Base-by-base conservation (phyloP, 2,113 vertebrate species). In the Pseudopodoces humilis region DNA sequence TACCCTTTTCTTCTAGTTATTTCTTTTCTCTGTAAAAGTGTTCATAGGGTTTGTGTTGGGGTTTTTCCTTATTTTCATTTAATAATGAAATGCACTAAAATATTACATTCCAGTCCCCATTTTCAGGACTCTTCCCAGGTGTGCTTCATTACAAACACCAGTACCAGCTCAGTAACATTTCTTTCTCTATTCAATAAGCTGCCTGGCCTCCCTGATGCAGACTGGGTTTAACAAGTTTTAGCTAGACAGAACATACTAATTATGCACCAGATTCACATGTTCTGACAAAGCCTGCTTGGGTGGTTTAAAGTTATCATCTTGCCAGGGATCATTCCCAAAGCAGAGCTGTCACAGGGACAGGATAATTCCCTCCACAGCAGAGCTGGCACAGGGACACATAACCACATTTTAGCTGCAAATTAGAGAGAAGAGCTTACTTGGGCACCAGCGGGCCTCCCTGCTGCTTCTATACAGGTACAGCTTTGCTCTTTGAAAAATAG, bases 401-500 rank as follows among this genome's bases (percentile, higher is more conserved):
- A 69, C 53, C 84, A 39, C 47, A 63, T 31, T 65, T 35, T 11
- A 35, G 55, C 1, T 13, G n/a, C 35, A 83, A 62, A 65, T 67
- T 23, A 64, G 46, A 62, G 30, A 77, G 46, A 76, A 74, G 31
- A 77, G 37, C 64, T 87, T 18, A 20, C 15, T 3, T 23, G 62
- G 52, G 72, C 31, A 27, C 37, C n/a, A 56, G 10, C 1, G 20
- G 25, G 31, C 49, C 9, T 71, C 39, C n/a, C 64, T 70, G 70
- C 70, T 56, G 50, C 49, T 56, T 46, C 46, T 2, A 1, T 8
- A 16, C 18, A 50, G 74, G 25, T 30, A 46, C 31, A 79, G 33
- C 12, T 69, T 15, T 35, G 46, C 47, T 50, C 56, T 53, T 49
- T 6, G 47, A 0, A 0, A 84, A 87, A 58, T 0, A 21, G 18